Percentiles rank a stretch among this genome's conserved stretches.
Evolutionary conservation across 1,140 invertebrate species (phyloP).

Genomic region (Atta cephalotes): DNA sequence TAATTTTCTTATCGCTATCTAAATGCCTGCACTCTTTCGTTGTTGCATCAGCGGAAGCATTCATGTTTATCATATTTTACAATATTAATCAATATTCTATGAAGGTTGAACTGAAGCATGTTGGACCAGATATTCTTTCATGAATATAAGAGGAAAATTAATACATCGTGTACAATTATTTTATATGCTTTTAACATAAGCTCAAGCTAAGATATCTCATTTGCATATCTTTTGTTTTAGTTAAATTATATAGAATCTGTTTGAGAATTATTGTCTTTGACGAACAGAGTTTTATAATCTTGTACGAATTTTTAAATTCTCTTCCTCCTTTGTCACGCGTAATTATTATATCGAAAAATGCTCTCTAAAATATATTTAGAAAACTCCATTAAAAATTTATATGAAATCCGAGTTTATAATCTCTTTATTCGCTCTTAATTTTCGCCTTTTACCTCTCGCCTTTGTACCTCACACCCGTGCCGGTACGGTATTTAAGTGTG

Average conservation of each 20-base stretch:
- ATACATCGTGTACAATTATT: not conserved
- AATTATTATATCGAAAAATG: not conserved
- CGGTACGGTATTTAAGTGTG: constrained; percentile 39
- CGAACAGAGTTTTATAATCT: not conserved
- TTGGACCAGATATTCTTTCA: not conserved
- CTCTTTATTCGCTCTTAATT: constrained; percentile 29
- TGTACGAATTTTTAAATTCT: not conserved
- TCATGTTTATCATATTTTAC: constrained; percentile 40
- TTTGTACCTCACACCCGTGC: not conserved
- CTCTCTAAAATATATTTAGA: not conserved
- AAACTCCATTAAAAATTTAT: not conserved
- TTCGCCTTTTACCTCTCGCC: constrained; percentile 7
- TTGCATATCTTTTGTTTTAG: not conserved
- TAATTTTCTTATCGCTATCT: constrained; percentile 56
- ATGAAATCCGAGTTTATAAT: not conserved
- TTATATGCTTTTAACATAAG: not conserved
- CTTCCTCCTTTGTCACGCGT: not conserved
- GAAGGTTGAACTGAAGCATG: not conserved
- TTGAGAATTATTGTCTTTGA: constrained; percentile 13
- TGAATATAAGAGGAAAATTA: not conserved
- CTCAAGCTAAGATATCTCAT: not conserved
- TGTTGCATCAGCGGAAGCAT: constrained; percentile 18
- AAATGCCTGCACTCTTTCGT: constrained; percentile 39
- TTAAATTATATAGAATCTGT: not conserved
- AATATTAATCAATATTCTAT: constrained; percentile 47